phyloP scores from a whole-genome alignment of 1,140 invertebrate genomes.

The Cephus cinctus region DNA sequence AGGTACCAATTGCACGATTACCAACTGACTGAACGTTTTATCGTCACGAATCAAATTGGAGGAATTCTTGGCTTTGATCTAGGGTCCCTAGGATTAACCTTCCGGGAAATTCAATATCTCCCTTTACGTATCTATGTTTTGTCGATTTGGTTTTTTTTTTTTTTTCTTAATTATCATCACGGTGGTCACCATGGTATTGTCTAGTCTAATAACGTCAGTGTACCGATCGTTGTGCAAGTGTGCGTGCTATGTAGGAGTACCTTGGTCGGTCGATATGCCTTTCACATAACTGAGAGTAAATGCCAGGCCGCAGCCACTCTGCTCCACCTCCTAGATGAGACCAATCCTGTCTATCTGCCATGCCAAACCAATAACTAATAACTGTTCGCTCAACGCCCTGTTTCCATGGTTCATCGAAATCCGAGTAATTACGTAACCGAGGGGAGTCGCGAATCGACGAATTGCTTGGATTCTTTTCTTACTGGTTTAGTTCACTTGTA shows the following conservation, averaged over 20 bases:
- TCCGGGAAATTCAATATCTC: no score
- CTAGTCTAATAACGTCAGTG: neutral
- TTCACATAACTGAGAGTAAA: conserved; percentile 57
- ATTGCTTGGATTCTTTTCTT: neutral
- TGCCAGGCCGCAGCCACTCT: conserved; percentile 35
- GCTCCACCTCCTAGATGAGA: conserved; percentile 29
- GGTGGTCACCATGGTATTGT: neutral
- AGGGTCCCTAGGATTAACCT: no score
- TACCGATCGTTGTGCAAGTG: conserved; percentile 20
- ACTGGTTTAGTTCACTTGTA: neutral
- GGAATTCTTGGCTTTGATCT: no score
- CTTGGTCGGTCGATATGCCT: conserved; percentile 47
- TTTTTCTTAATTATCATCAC: no score
- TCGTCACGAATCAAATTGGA: no score
- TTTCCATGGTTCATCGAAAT: conserved; percentile 15
- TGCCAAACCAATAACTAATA: conserved; percentile 26
- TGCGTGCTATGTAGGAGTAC: conserved; percentile 44
- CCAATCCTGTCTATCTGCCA: conserved; percentile 36
- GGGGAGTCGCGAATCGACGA: neutral
- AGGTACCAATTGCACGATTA: no score
- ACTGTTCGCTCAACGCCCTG: conserved; percentile 18
- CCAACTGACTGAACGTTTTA: no score
- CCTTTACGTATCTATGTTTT: no score
- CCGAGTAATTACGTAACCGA: neutral
- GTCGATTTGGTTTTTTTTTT: no score